Conservation (phyloP, 2,888 invertebrate genomes). For the Pelosia muscerda region DNA sequence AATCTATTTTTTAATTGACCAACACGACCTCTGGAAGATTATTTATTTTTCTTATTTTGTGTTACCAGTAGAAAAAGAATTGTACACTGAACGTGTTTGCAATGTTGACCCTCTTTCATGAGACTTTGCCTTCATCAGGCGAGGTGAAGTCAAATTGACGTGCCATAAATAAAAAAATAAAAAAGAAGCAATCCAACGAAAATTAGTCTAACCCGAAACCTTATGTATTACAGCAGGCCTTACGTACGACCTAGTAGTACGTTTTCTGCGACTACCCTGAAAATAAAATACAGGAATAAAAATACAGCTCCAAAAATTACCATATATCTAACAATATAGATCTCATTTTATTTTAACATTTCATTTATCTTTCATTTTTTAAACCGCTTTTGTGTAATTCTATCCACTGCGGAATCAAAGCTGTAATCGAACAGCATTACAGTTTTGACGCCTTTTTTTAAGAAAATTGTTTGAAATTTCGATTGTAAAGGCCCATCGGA, state of each 20-base stretch:
- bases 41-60: neutral
- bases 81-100: too few species aligned
- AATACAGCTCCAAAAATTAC: too few species aligned
- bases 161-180: too few species aligned
- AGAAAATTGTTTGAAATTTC: neutral
- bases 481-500: neutral
- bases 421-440: neutral
- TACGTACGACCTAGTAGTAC: too few species aligned
- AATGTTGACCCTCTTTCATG: too few species aligned
- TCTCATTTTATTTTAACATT: neutral
- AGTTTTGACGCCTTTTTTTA: neutral
- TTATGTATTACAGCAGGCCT: too few species aligned
- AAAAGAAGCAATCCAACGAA: too few species aligned
- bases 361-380: constrained; percentile 1
- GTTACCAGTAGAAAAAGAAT: neutral
- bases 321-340: neutral
- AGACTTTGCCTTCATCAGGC: too few species aligned
- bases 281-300: too few species aligned
- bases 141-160: too few species aligned
- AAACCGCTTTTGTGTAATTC: neutral
- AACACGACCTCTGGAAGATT: neutral
- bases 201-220: too few species aligned
- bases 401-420: neutral
- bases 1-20: neutral
- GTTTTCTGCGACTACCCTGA: too few species aligned